Base-by-base conservation (phyloP, 2,113 vertebrate species). In the Candoia aspera region DNA sequence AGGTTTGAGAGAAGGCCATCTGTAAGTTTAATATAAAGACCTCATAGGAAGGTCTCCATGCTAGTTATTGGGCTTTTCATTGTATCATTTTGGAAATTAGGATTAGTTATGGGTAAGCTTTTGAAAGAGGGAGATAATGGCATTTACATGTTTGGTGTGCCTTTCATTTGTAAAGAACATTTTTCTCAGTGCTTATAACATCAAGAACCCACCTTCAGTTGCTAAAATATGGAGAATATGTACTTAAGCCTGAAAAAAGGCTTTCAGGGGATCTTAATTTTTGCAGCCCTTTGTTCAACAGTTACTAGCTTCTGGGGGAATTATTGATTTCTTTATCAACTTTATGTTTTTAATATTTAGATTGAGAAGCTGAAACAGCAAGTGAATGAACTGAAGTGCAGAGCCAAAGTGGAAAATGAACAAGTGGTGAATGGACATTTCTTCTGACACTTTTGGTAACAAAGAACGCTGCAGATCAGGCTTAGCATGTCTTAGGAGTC, bases 281-380 rank as follows among this genome's bases (percentile, higher is more conserved):
- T 79, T 79, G 33, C 33, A 79, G 17, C 11, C 6, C 12, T 60
- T 88, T 33, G 9, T n/a, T 88, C 6, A 60, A 21, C 19, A 53
- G 26, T 91, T 91, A 91, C 21, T 84, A 24, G 55, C 21, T 91
- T 79, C 49, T 10, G 57, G 49, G 24, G 55, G 21, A 53, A 62
- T 86, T 58, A 46, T 54, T 58, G 26, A 54, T 33, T 49, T 93
- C 55, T 68, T 62, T 91, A 4, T 84, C 19, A n/a, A 88, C 23
- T 59, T 49, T 62, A 1, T 95, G 94, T 96, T 57, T 87, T 46
- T 95, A 23, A 95, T 92, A 84, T 95, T 85, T 91, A 98, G 98
- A 98, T 98, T 95, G 95, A 94, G 87, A 95, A 95, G 93, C 95
- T 98, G 91, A 98, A 98, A 94, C 96, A 97, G 85, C 94, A 96